These are phyloP conservation scores for Epinephelus awoara DNA, from an alignment of 2,797 vertebrate species.

Conservation along the genomic window DNA sequence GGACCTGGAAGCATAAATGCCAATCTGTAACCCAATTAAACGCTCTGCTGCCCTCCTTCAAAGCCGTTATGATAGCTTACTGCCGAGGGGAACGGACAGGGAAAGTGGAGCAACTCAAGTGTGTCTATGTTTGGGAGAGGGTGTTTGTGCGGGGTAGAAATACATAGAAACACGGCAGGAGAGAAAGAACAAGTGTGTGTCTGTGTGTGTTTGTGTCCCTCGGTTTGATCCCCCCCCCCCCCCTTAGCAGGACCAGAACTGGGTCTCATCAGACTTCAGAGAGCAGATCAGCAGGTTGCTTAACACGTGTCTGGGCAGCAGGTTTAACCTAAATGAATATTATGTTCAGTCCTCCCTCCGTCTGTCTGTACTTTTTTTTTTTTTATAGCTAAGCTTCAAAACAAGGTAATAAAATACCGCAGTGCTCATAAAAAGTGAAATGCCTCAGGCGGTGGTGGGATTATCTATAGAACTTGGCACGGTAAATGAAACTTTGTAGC, in stretches of 20 bases:
- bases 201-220: constrained; percentile 30
- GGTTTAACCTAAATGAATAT: constrained; percentile 60
- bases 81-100: constrained; percentile 81
- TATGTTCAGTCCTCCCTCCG: constrained; percentile 17
- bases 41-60: constrained; percentile 82
- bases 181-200: constrained; percentile 33
- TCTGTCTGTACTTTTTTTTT: constrained; percentile 55
- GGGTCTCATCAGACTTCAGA: constrained; percentile 58
- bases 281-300: constrained; percentile 63
- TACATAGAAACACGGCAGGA: constrained; percentile 48
- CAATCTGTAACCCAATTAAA: constrained; percentile 86
- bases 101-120: constrained; percentile 76
- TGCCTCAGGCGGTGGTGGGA: constrained; percentile 55
- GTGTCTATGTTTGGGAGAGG: constrained; percentile 69
- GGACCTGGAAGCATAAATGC: constrained; percentile 78
- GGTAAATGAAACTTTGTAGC: constrained; percentile 60
- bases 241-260: constrained; percentile 64
- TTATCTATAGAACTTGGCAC: constrained; percentile 71
- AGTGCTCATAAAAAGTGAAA: constrained; percentile 69
- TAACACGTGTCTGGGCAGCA: constrained; percentile 31
- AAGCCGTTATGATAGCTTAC: constrained; percentile 84
- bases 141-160: constrained; percentile 63
- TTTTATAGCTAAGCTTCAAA: constrained; percentile 65
- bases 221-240: constrained; percentile 43
- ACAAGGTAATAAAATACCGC: constrained; percentile 74